Evolutionary conservation across 2,888 invertebrate species (phyloP), one percentile per base, ranked within the genome.

Genomic region (Vesta saturnalis): DNA sequence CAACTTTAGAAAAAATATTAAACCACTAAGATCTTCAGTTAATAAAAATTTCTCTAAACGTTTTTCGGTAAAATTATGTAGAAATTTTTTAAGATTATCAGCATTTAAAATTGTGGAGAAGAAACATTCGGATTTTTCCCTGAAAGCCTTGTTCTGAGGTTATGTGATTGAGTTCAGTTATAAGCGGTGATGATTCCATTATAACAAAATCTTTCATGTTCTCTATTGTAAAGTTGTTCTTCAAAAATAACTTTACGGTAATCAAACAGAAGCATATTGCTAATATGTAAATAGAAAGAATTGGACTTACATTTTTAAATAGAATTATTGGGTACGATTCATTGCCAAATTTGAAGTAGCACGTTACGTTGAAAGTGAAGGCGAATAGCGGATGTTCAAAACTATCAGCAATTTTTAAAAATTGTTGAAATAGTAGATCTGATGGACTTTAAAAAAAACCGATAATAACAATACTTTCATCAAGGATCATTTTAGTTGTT

Each of bases 91-190:
- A 19, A 52, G 1, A 19, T 52, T 52, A n/a, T 52, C 52, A 8
- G 19, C 21, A 12, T 18, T 19, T 19, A 52, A 5, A 1, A 19
- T 3, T 1, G 19, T n/a, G 86, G 72, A 99, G 89, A 76, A 98
- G 89, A 85, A 99, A 99, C 80, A 93, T 95, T 87, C 99, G 98
- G 86, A 99, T 94, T 69, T 96, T 95, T 76, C 99, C 99, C 63
- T 97, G 96, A 83, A 99, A 99, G 86, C 99, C 97, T 86, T 97
- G 97, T 82, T 95, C 94, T 8, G 99, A 99, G 35, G 96, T 97
- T 84, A 97, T 95, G 79, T 97, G 96, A 77, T 95, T 97, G 87
- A 99, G 98, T 85, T 98, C 98, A 62, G 97, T 93, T 73, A 98
- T 91, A 72, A 95, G 85, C 15, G 98, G 98, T 82, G 98, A 87